Base-by-base conservation (phyloP, 2,113 vertebrate genomes). In the Chinchilla lanigera region DNA sequence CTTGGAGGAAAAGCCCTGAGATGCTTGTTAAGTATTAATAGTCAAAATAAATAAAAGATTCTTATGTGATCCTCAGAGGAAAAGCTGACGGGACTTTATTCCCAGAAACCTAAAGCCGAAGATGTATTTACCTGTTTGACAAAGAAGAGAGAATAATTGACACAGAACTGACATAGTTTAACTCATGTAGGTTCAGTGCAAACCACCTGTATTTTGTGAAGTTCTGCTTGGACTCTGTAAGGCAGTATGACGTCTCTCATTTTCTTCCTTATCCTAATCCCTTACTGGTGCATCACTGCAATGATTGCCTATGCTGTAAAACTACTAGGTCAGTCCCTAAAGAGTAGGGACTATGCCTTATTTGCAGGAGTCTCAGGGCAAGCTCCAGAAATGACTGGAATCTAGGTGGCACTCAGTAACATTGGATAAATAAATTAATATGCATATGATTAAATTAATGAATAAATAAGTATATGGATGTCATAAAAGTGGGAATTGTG, bases 401-500 rank as follows among this genome's bases (percentile, higher is more conserved):
- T 75, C 47, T 83, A 33, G 17, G 26, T 82, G 1, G 10, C 78
- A n/a, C n/a, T 50, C 7, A 1, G 12, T 44, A 63, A 61, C 28
- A 11, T 52, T 69, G 86, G 17, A 17, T 80, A 58, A 89, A 92
- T 77, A 95, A 89, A 47, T 71, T 86, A 91, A 84, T 10, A 78
- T 50, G 24, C 10, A 33, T 38, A 44, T 78, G 7, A 80, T 33
- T 77, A 92, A 14, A 60, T 81, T 69, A 86, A 47, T 63, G 54
- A 75, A 71, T 60, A 83, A 47, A 38, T 81, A 56, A 63, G 1
- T 56, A 12, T n/a, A 52, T 80, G 2, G 47, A 33, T 26, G 1
- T 35, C 33, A 54, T 35, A 52, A 91, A 87, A 78, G 30, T 75
- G 69, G 22, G 47, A 86, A 67, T 60, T 3, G 0, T 30, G 9